Percentiles rank a stretch among this genome's conserved stretches.
Evolutionary conservation across 2,797 vertebrate genomes (phyloP).

Genomic region (Lepus oiostolus): DNA sequence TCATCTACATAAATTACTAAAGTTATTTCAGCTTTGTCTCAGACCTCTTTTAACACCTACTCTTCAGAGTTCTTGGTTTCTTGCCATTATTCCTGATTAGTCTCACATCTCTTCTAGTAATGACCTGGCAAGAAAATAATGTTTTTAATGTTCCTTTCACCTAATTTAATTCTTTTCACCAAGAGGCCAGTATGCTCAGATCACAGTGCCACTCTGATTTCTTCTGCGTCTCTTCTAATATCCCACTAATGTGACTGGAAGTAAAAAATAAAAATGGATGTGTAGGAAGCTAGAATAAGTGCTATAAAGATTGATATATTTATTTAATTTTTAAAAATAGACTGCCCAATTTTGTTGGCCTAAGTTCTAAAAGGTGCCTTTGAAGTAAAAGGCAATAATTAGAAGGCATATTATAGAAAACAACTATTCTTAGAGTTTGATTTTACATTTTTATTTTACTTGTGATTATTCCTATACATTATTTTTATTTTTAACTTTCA

Average conservation of each 20-base stretch:
- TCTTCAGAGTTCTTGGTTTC: slow-evolving; percentile 57
- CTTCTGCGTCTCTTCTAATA: slow-evolving; percentile 64
- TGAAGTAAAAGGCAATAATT: slow-evolving; percentile 49
- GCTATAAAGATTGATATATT: neutral
- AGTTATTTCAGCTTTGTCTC: slow-evolving; percentile 70
- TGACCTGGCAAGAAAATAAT: slow-evolving; percentile 70
- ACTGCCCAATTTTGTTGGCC: neutral
- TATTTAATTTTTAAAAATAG: slow-evolving; percentile 42
- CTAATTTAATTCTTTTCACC: slow-evolving; percentile 65
- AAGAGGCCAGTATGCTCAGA: neutral
- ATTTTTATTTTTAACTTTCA: slow-evolving; percentile 28
- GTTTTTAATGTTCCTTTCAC: slow-evolving; percentile 64
- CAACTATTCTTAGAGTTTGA: neutral
- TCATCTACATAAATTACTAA: slow-evolving; percentile 78
- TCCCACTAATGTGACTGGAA: slow-evolving; percentile 11
- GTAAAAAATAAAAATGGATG: neutral
- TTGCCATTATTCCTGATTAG: slow-evolving; percentile 68
- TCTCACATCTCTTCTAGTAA: slow-evolving; percentile 69
- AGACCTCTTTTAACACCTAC: slow-evolving; percentile 43
- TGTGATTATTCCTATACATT: neutral
- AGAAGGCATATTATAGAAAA: neutral
- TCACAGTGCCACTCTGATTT: slow-evolving; percentile 58
- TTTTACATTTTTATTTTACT: slow-evolving; percentile 6
- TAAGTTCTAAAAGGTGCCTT: slow-evolving; percentile 35
- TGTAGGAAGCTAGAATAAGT: slow-evolving; percentile 26